Evolutionary conservation across 1,140 invertebrate genomes (phyloP).

Genomic region (Saccostrea echinata): DNA sequence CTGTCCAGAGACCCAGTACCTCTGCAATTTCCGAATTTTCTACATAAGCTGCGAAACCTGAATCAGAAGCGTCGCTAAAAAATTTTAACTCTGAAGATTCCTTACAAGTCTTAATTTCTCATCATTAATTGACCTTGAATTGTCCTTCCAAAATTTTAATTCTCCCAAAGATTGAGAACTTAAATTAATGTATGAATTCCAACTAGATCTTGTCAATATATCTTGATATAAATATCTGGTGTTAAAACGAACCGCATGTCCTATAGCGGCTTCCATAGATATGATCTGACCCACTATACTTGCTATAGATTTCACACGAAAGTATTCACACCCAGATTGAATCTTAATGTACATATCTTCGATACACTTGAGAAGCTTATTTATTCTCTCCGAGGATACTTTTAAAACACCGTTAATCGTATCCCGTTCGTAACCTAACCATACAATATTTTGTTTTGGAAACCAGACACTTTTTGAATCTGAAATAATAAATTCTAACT

Average conservation of each 20-base stretch:
- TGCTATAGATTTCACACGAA: constrained; percentile 43
- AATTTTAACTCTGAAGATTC: too few species aligned
- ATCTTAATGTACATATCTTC: neutral
- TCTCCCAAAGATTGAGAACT: too few species aligned
- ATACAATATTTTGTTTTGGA: constrained; percentile 25
- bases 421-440: constrained; percentile 48
- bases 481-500: constrained; percentile 39
- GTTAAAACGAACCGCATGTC: constrained; percentile 20
- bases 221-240: constrained; percentile 52
- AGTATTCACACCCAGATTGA: neutral
- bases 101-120: too few species aligned
- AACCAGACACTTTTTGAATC: constrained; percentile 40
- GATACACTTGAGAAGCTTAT: neutral
- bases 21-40: neutral
- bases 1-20: neutral
- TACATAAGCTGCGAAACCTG: too few species aligned
- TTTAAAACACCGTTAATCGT: constrained; percentile 35
- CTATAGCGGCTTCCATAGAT: constrained; percentile 49
- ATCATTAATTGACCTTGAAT: too few species aligned
- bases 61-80: too few species aligned
- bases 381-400: neutral
- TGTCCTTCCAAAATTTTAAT: too few species aligned
- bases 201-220: too few species aligned
- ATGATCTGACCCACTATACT: constrained; percentile 56
- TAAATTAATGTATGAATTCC: too few species aligned